These are phyloP conservation scores for Eudasyphora cyanicolor DNA, from an alignment of 2,888 invertebrate species.

Conservation along the genomic window DNA sequence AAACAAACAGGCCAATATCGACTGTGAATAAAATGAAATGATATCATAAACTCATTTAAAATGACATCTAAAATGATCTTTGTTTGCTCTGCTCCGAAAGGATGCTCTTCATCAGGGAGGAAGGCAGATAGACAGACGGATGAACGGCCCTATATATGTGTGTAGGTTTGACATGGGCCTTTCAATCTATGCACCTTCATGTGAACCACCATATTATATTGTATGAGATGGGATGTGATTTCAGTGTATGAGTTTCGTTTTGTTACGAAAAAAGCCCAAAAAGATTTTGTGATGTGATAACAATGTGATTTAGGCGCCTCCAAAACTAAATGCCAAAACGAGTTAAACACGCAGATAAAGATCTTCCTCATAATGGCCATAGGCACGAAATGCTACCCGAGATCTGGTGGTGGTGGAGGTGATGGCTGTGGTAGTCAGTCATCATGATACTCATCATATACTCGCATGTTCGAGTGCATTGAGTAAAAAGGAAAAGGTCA, in stretches of 20 bases:
- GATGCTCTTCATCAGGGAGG: constrained; percentile 5
- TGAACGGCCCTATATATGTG: background rate
- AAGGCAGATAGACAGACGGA: background rate
- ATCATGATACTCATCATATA: background rate
- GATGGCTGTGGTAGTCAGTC: background rate
- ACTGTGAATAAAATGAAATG: constrained; percentile 25
- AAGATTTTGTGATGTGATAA: constrained; percentile 64
- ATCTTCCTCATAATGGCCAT: constrained; percentile 67
- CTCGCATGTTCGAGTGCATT: background rate
- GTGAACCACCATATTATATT: background rate
- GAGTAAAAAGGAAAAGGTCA: constrained; percentile 13
- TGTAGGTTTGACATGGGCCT: background rate
- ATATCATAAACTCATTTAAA: constrained; percentile 51
- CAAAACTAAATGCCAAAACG: constrained; percentile 76
- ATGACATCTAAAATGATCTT: constrained; percentile 34
- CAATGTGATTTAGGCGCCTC: constrained; percentile 73
- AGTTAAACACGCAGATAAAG: constrained; percentile 77
- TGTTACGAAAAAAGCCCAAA: constrained; percentile 39
- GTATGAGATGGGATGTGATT: constrained; percentile 17
- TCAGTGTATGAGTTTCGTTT: constrained; percentile 36
- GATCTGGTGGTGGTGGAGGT: background rate
- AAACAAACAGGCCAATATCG: too few relatives aligned
- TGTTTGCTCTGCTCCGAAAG: constrained; percentile 8
- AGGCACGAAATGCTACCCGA: background rate
- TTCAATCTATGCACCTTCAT: background rate